Percentiles rank a stretch among this genome's conserved stretches.
Evolutionary conservation across 2,797 vertebrate species (phyloP).

Genomic region (Cheirogaleus major): DNA sequence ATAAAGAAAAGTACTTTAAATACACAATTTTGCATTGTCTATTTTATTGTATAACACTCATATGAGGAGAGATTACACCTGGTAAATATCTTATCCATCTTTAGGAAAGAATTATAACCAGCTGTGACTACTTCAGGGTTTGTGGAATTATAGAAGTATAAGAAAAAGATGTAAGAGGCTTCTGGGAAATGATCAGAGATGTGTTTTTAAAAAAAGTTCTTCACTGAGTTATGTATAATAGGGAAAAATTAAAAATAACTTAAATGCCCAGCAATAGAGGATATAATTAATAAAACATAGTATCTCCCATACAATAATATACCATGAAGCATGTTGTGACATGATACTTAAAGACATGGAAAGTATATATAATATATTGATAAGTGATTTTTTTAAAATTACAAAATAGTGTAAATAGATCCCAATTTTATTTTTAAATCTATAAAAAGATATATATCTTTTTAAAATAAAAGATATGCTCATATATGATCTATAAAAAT

Average conservation of each 20-base stretch:
- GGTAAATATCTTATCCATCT: slow-evolving; percentile 24
- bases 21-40: slow-evolving; percentile 27
- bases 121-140: background rate
- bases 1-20: slow-evolving; percentile 35
- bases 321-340: background rate
- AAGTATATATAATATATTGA: background rate
- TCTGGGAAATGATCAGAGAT: slow-evolving; percentile 27
- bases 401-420: background rate
- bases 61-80: slow-evolving; percentile 15
- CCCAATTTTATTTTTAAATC: background rate
- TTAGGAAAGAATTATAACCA: slow-evolving; percentile 41
- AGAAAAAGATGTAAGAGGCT: slow-evolving; percentile 33
- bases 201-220: background rate
- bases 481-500: background rate
- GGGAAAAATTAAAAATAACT: background rate
- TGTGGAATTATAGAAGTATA: background rate
- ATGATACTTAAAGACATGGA: background rate
- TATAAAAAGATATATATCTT: background rate
- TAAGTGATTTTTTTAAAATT: background rate
- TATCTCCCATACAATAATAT: background rate
- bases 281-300: background rate
- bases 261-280: background rate
- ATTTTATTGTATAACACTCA: background rate
- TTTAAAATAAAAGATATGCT: background rate
- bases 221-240: background rate